Evolutionary conservation across 2,888 invertebrate genomes (phyloP).

Genomic region (Drosophila atroscutellata): DNA sequence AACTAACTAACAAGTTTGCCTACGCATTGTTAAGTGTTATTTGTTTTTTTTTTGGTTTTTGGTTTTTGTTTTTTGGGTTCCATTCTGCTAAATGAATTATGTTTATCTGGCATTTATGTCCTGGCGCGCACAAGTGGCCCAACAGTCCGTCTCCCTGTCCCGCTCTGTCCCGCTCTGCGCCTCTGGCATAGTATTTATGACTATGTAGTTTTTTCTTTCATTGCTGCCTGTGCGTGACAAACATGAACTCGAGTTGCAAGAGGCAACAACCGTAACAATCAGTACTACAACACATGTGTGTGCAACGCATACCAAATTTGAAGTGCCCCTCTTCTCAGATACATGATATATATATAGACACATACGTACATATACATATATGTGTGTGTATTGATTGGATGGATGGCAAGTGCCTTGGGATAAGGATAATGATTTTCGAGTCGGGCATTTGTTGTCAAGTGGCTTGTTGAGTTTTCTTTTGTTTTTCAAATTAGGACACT

Average conservation of each 20-base stretch:
- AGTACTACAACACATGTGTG: conserved; percentile 25
- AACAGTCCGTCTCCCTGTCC: neutral
- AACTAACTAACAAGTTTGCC: conserved; percentile 25
- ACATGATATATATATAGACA: conserved; percentile 21
- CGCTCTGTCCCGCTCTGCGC: neutral
- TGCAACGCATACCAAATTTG: conserved; percentile 43
- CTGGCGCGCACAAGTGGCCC: conserved; percentile 54
- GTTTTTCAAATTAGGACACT: conserved; percentile 33
- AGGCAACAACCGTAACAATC: conserved; percentile 44
- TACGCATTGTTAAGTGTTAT: conserved; percentile 69
- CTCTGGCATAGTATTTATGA: conserved; percentile 13
- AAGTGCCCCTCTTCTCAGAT: conserved; percentile 5
- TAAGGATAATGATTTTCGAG: conserved; percentile 50
- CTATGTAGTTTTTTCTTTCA: conserved; percentile 8
- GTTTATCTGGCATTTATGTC: conserved; percentile 67
- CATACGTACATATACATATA: neutral
- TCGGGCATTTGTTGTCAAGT: conserved; percentile 27
- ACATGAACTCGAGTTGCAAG: conserved; percentile 60
- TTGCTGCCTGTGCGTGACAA: conserved; percentile 44
- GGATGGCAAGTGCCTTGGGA: conserved; percentile 22
- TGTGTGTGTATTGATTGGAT: conserved; percentile 13
- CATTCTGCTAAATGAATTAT: conserved; percentile 56
- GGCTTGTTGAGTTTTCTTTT: conserved; percentile 33
- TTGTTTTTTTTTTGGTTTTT: conserved; percentile 14
- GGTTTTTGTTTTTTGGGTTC: neutral